Base-by-base conservation (phyloP, 92 coral and sea anemone genomes). In the Zoanthus solanderi region DNA sequence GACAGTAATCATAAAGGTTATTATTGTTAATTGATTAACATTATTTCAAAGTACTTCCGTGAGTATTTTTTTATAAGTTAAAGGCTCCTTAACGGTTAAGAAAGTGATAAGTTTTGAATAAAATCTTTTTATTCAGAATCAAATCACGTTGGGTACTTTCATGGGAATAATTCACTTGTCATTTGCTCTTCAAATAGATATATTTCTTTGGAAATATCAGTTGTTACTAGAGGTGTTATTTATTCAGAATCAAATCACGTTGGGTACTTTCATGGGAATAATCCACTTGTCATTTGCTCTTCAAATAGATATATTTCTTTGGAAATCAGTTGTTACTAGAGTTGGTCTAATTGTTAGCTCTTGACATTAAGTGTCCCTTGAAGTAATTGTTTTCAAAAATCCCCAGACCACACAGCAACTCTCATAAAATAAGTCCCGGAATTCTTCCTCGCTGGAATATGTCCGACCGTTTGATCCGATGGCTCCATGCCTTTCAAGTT, bases 361-460 rank as follows among this genome's bases (percentile, higher is more conserved):
- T 50, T 58, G 9, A 31, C 46, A 17, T 52, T 50, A 58, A 73
- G 63, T 81, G 56, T 56, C 63, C 67, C 53, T 9, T 53, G 42
- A 32, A 46, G 50, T 46, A 10, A 45, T 44, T 81, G n/a, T 81
- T 66, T 23, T 8, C 47, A 73, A 66, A 65, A 47, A 66, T 47
- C 28, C 85, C 85, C 85, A 75, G 85, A 81, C 85, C 85, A 81
- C 85, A 69, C 85, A 47, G 7, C 75, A 46, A 12, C 44, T 46
- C 28, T 63, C 34, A 13, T 46, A 80, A 44, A 58, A 53, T 63
- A 53, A 46, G 30, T 48, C 75, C 71, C 71, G 75, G 44, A 29
- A 81, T 18, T 5, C 37, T 37, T 52, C 29, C 47, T 52, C 34
- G 23, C 85, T 81, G 85, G 85, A 18, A 23, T 28, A 23, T 81